Evolutionary conservation across 2,797 vertebrate genomes (phyloP), one percentile per base, ranked within the genome.

Genomic region (Otolemur crassicaudatus): DNA sequence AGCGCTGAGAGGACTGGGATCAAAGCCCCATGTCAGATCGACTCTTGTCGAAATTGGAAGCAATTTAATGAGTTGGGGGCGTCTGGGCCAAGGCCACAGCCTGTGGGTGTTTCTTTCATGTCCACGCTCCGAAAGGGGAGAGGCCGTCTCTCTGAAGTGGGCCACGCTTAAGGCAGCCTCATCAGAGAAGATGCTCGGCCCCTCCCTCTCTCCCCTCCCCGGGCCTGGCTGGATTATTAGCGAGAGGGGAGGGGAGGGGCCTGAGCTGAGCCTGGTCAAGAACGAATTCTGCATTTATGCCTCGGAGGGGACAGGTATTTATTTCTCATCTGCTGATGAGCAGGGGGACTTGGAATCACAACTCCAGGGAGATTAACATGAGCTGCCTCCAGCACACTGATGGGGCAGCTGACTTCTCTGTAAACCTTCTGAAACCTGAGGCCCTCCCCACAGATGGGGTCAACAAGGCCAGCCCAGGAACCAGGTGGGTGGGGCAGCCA

Each of bases 11-110:
- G 29, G 63, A 65, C 14, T 67, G 29, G 31, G n/a, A 34, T 25
- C 46, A 22, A 43, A 60, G 37, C 46, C 56, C 3, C 0, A 7
- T 4, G 40, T 20, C 23, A n/a, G 67, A 4, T 3, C 0, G 3
- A 27, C 17, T 46, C 56, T 88, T 34, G 75, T 22, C 12, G 1
- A 20, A 56, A 65, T 22, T 4, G 46, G 61, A 82, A 77, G 49
- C 0, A 13, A 82, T 46, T n/a, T 19, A 61, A 40, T 0, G 5
- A 91, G 65, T 16, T 3, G 43, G 79, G 63, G 61, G 31, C 4
- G 0, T 84, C 43, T 34, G 12, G 49, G n/a, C 79, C 22, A 14
- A 56, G 43, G 34, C 20, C n/a, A 34, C 69, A 1, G 0, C 2
- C 31, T 53, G 11, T 22, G 43, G 23, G 5, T 40, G 3, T 10